Conservation (phyloP, 2,888 invertebrate genomes). For the Pimpla rufipes region DNA sequence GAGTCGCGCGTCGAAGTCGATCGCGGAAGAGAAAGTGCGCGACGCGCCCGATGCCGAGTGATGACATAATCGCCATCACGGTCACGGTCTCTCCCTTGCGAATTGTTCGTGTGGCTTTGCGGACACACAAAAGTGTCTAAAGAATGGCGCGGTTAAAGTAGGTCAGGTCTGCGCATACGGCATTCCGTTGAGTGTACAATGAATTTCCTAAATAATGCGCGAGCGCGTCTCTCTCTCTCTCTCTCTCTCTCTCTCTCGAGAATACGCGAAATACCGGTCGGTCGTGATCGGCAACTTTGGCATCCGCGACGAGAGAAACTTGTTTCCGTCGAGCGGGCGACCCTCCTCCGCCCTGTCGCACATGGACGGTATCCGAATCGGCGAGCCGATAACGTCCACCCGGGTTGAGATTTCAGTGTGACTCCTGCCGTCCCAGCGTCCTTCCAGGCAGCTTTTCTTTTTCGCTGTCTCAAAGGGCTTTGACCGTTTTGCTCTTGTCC, state of each 20-base stretch:
- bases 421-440: slow-evolving; percentile 53
- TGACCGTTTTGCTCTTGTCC: slow-evolving; percentile 31
- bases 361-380: slow-evolving; percentile 39
- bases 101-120: slow-evolving; percentile 70
- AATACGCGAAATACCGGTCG: slow-evolving; percentile 53
- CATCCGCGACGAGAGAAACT: slow-evolving; percentile 37
- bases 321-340: slow-evolving; percentile 69
- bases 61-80: slow-evolving; percentile 80
- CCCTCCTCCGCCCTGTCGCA: slow-evolving; percentile 73
- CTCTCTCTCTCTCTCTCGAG: too few species aligned
- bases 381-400: slow-evolving; percentile 66
- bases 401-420: slow-evolving; percentile 72
- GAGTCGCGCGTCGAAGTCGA: slow-evolving; percentile 36
- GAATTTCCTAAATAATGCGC: slow-evolving; percentile 14
- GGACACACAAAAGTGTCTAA: slow-evolving; percentile 22
- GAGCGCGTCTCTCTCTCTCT: slow-evolving; percentile 13
- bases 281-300: slow-evolving; percentile 19
- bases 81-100: slow-evolving; percentile 78
- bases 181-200: slow-evolving; percentile 2
- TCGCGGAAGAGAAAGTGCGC: slow-evolving; percentile 80
- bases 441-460: slow-evolving; percentile 33
- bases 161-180: slow-evolving; percentile 46
- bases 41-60: slow-evolving; percentile 65
- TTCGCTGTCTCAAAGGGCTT: slow-evolving; percentile 44
- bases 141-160: slow-evolving; percentile 43